Conservation (phyloP, 30 jellyfish, hydroid and myxozoan species). For the Mastigias papua region DNA sequence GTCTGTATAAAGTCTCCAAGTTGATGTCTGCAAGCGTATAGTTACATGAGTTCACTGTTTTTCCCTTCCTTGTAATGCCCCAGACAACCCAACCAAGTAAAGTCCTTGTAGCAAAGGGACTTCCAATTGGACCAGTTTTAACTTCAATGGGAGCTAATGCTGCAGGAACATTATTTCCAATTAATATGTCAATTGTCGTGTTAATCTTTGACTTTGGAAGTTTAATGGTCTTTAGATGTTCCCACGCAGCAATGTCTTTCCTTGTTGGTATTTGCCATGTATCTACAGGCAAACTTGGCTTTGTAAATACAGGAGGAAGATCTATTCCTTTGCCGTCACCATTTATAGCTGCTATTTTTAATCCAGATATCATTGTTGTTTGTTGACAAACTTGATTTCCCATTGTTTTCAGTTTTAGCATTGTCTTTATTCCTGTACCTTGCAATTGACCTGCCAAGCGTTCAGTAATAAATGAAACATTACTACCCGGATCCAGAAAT, state of each 20-base stretch:
- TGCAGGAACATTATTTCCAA: constrained; percentile 60
- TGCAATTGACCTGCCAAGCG: constrained; percentile 30
- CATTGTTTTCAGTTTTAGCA: constrained; percentile 34
- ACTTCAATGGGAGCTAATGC: constrained; percentile 57
- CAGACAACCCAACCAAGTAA: constrained; percentile 55
- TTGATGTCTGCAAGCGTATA: constrained; percentile 40
- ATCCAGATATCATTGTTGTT: constrained; percentile 24
- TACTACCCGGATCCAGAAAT: constrained; percentile 69
- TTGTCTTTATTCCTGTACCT: constrained; percentile 38
- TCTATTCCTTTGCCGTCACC: constrained; percentile 40
- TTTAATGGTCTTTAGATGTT: constrained; percentile 7
- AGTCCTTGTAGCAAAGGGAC: constrained; percentile 51
- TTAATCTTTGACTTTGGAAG: constrained; percentile 18
- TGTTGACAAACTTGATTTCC: constrained; percentile 30
- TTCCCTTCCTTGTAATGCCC: constrained; percentile 39
- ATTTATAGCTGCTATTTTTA: constrained; percentile 28
- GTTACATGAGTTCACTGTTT: constrained; percentile 17
- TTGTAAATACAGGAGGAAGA: constrained; percentile 38
- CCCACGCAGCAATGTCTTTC: constrained; percentile 17
- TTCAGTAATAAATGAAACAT: constrained; percentile 48
- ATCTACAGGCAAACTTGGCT: constrained; percentile 36
- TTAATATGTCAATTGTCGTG: constrained; percentile 7
- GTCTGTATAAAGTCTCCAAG: constrained; percentile 33
- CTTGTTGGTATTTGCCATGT: constrained; percentile 51
- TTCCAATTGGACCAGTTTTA: constrained; percentile 12